Evolutionary conservation across 2,888 invertebrate species (phyloP), one percentile per base, ranked within the genome.

Genomic region (Mechanitis messenoides): DNA sequence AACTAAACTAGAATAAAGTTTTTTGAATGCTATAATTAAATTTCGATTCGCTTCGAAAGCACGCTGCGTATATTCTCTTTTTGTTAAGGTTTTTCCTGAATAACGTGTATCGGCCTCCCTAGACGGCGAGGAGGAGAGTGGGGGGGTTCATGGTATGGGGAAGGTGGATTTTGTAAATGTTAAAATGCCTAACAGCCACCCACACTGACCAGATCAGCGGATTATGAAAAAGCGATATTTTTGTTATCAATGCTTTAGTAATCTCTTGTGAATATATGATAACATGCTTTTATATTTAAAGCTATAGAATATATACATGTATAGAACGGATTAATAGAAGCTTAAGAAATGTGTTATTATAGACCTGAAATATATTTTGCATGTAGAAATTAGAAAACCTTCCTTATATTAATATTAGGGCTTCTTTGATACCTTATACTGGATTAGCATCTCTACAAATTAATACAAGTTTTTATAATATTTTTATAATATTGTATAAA

Each of bases 41-140:
- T 85, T 86, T 83, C 83, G 79, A 85, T 85, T 83, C 83, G 75
- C 80, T 76, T 77, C 79, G 80, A 80, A 78, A 79, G 79, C 71
- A 74, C 74, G 72, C 74, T 72, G 78, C 76, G 73, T 80, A 73
- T 80, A 84, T 84, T 59, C 65, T 64, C 85, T 84, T 78, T 84
- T 83, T 64, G 60, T 60, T 57, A 66, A 61, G 72, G 74, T 80
- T 84, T 83, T 83, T 80, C 73, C 78, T 78, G 83, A 76, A 83
- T 82, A 82, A 81, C 82, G 83, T 84, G 83, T 76, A 79, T 77
- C 64, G 59, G 62, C 67, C 64, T 63, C 68, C 67, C 74, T 59
- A 58, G 38, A 66, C 65, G 77, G 66, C 65, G 68, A 62, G 65
- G 68, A 61, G 68, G 61, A 61, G 3, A 6, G 11, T 2, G 28